These are phyloP conservation scores for Phylloscopus trochiloides DNA, from an alignment of 2,113 vertebrate genomes.

Conservation along the genomic window DNA sequence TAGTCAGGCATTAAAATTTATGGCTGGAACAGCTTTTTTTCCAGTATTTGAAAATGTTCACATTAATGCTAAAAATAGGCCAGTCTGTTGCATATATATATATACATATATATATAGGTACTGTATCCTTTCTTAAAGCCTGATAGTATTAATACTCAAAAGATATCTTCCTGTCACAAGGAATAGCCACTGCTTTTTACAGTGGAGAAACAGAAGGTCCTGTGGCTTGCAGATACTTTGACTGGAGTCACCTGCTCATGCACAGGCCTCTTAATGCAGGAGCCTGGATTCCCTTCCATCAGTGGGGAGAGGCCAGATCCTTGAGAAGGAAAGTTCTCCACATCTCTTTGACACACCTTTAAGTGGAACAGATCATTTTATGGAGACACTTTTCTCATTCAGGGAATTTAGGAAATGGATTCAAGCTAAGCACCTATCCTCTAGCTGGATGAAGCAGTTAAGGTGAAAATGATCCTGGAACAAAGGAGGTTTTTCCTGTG, in stretches of 20 bases:
- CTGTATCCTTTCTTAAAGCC: neutral
- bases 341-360: neutral
- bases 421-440: neutral
- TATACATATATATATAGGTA: fast-evolving
- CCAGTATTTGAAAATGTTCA: neutral
- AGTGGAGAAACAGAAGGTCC: neutral
- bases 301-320: neutral
- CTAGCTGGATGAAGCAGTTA: neutral
- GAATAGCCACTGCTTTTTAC: neutral
- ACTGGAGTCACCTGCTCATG: neutral
- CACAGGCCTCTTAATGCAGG: neutral
- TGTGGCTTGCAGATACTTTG: neutral
- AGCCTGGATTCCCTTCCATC: neutral
- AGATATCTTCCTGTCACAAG: neutral
- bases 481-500: neutral
- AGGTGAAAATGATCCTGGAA: neutral
- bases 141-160: neutral
- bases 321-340: neutral
- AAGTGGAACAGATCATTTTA: neutral
- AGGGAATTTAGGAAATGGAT: neutral
- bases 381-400: neutral
- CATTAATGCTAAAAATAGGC: neutral
- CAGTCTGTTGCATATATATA: neutral
- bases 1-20: neutral
- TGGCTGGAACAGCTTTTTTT: neutral